These are phyloP conservation scores for Sapayoa aenigma DNA, from an alignment of 2,113 vertebrate genomes.

Conservation along the genomic window DNA sequence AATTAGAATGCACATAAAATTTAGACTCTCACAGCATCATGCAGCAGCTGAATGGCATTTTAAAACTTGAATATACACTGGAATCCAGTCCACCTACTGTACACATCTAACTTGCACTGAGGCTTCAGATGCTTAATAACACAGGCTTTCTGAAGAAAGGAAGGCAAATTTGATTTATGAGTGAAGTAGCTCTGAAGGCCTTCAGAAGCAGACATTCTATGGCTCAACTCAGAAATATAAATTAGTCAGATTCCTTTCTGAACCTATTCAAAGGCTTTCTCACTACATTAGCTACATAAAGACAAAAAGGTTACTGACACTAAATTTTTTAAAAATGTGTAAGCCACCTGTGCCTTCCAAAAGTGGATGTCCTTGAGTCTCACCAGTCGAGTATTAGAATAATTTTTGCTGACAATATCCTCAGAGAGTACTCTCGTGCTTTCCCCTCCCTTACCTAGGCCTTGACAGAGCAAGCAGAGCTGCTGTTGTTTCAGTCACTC, in stretches of 20 bases:
- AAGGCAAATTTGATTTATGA: constrained; percentile 54
- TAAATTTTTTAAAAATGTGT: neutral
- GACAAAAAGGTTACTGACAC: constrained; percentile 5
- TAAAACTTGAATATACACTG: neutral
- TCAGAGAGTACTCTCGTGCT: neutral
- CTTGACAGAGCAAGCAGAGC: neutral
- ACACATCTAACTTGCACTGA: neutral
- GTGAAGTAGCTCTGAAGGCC: constrained; percentile 3
- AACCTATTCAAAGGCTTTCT: constrained; percentile 33
- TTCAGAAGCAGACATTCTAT: constrained; percentile 24
- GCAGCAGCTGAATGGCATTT: neutral
- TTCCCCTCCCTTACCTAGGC: neutral
- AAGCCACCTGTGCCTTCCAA: constrained; percentile 1
- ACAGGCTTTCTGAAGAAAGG: constrained; percentile 49
- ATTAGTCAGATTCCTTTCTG: constrained; percentile 46
- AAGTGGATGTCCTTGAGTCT: neutral
- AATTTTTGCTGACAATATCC: neutral
- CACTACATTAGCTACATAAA: constrained; percentile 2
- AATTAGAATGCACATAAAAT: neutral
- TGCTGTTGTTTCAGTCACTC: neutral
- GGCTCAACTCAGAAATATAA: constrained; percentile 32
- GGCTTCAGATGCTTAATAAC: constrained; percentile 22
- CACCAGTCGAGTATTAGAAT: neutral
- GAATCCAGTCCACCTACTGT: constrained; percentile 31
- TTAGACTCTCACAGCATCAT: neutral